Conservation (phyloP, 2,797 vertebrate species). For the Coracias cyanogaster region DNA sequence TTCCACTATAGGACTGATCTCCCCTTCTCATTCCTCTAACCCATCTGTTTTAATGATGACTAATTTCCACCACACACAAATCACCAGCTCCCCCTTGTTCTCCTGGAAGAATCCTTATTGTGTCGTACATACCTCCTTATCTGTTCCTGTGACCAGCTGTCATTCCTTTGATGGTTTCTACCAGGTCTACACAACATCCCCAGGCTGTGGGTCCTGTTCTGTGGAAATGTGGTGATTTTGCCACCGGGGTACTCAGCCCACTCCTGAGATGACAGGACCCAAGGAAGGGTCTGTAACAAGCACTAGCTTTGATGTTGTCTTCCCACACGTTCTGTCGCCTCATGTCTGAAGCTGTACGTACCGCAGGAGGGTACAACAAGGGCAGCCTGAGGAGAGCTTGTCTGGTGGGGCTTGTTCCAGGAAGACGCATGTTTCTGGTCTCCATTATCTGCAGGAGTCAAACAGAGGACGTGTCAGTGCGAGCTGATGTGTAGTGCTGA, state of each 20-base stretch:
- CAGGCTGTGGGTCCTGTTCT: neutral
- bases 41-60: slow-evolving; percentile 3
- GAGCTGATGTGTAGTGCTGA: slow-evolving; percentile 41
- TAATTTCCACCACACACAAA: neutral
- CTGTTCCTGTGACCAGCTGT: slow-evolving; percentile 27
- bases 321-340: neutral
- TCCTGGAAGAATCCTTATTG: neutral
- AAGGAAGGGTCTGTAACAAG: neutral
- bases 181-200: neutral
- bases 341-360: slow-evolving; percentile 5
- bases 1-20: neutral
- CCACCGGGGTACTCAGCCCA: neutral
- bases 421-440: slow-evolving; percentile 19
- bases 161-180: slow-evolving; percentile 34
- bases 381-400: slow-evolving; percentile 45
- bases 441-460: slow-evolving; percentile 61
- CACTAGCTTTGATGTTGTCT: slow-evolving; percentile 43
- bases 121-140: slow-evolving; percentile 11
- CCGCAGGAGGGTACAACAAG: neutral
- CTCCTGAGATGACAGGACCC: slow-evolving; percentile 55
- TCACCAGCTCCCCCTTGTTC: slow-evolving; percentile 2
- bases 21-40: neutral
- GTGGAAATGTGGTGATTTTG: slow-evolving; percentile 3
- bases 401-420: neutral
- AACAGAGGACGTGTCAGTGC: slow-evolving; percentile 38